Evolutionary conservation across 2,888 invertebrate species (phyloP), one percentile per base, ranked within the genome.

Genomic region (Dinocampus coccinellae): DNA sequence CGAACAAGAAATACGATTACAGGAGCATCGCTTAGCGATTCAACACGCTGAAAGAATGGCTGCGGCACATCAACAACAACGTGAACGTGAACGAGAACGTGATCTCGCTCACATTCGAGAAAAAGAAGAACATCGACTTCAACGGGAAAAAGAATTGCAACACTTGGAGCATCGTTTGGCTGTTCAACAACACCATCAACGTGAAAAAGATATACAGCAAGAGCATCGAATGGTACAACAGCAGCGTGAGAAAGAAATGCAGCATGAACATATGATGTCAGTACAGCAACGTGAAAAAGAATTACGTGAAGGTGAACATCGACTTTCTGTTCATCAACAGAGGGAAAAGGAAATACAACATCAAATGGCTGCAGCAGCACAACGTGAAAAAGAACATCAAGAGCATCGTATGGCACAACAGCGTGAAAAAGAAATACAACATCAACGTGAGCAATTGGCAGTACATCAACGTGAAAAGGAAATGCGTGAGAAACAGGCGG

Each of bases 1-100:
- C 68, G 88, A 90, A 39, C 85, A 90, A 79, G 89, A 90, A 73
- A 88, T 90, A 73, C 89, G 89, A 1, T 84, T 89, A 68, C 87
- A 89, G 55, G 89, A 89, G 53, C 83, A 82, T 77, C 86, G 84
- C 22, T 68, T 87, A 10, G 85, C 83, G 1, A 80, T 84, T 67
- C 82, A 83, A 57, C 83, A 82, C 57, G 83, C 83, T 16, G 81
- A 86, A 53, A 81, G 84, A 69, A 82, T 86, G 82, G 83, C 84
- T 0, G 84, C 82, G 0, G 80, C 78, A 0, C 84, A 83, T 57
- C 84, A 84, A 29, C 84, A 85, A 42, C 84, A 75, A 13, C 77
- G 77, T 4, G 76, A 77, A 20, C 75, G 78, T 6, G 85, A 87
- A 13, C 81, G 86, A n/a, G 87, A 87, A 55, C 78, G 85, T 0